Evolutionary conservation across 2,888 invertebrate species (phyloP), one percentile per base, ranked within the genome.

Genomic region (Ochlodes sylvanus): DNA sequence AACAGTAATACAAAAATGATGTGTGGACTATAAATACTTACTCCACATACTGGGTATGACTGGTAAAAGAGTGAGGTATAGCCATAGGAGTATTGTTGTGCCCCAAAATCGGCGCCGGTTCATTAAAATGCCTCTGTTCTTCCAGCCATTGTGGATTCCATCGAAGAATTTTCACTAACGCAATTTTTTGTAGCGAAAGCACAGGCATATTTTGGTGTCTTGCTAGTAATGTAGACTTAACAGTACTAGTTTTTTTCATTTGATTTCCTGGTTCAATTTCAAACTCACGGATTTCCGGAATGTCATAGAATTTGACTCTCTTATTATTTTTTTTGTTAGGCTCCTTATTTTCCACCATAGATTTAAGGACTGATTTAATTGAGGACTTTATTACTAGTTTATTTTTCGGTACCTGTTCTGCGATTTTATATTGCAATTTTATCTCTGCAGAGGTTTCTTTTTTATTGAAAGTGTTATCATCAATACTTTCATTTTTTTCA

Each of bases 111-210:
- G 95, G 94, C 1, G 95, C 95, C 61, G 94, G 94, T 1, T 91
- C 88, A 66, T 88, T 87, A 12, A 86, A 82, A 57, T 82, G 82
- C 21, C 86, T 79, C 77, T 95, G 94, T 73, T 95, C 94, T 68
- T 94, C 84, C 2, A 96, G 79, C 96, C 96, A 96, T 32, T 93
- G 88, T 9, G 96, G 95, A 76, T 95, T 95, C 96, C 96, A 96
- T 19, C 87, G 76, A 6, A 96, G 87, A 71, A 96, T 94, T 71
- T 93, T 92, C 71, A 93, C 85, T 32, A 95, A 82, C 12, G 95
- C 94, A 54, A 94, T 85, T 71, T 94, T 92, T 73, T 89, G 81
- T 55, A 85, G 75, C 34, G 92, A 90, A 74, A 85, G 88, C 15
- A 83, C 73, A 27, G 89, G 88, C 72, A 78, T 81, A 61, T 86